Percentiles rank a stretch among this genome's conserved stretches.
phyloP scores from a whole-genome alignment of 1,140 invertebrate species.

The Drosophila parabipectinata region DNA sequence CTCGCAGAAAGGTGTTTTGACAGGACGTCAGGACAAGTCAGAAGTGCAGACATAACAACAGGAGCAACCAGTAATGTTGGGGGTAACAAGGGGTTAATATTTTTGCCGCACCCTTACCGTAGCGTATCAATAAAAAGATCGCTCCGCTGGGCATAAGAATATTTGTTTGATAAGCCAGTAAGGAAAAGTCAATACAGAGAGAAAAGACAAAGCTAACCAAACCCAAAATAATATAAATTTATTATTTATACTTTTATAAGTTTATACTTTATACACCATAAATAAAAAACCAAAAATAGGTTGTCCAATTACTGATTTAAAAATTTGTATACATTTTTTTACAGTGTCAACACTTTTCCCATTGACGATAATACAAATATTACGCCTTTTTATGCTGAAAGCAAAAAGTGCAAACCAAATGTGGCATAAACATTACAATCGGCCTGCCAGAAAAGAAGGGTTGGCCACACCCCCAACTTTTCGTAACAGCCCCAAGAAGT shows the following conservation, averaged over 20 bases:
- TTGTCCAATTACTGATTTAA: background rate
- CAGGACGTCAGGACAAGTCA: constrained; percentile 48
- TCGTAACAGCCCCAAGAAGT: constrained; percentile 4
- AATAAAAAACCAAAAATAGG: no score
- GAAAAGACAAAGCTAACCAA: no score
- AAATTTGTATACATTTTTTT: background rate
- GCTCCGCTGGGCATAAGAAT: constrained; percentile 70
- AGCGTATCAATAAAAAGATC: constrained; percentile 75
- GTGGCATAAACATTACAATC: constrained; percentile 63
- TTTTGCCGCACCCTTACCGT: constrained; percentile 36
- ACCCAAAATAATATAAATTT: no score
- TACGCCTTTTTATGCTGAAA: constrained; percentile 65
- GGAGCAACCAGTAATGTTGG: constrained; percentile 10
- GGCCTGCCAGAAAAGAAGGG: constrained; percentile 39
- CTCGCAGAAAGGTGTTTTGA: constrained; percentile 71
- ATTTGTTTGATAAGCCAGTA: constrained; percentile 53
- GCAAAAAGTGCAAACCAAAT: constrained; percentile 61
- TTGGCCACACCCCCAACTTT: constrained; percentile 19
- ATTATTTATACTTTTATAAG: no score
- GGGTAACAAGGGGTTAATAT: constrained; percentile 60
- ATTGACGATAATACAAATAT: constrained; percentile 52
- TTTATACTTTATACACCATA: no score
- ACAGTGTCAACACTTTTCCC: constrained; percentile 9
- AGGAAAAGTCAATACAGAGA: constrained; percentile 11
- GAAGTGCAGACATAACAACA: constrained; percentile 44